These are phyloP conservation scores for Dicyrtomina minuta DNA, from an alignment of 2,888 invertebrate species.

Conservation along the genomic window DNA sequence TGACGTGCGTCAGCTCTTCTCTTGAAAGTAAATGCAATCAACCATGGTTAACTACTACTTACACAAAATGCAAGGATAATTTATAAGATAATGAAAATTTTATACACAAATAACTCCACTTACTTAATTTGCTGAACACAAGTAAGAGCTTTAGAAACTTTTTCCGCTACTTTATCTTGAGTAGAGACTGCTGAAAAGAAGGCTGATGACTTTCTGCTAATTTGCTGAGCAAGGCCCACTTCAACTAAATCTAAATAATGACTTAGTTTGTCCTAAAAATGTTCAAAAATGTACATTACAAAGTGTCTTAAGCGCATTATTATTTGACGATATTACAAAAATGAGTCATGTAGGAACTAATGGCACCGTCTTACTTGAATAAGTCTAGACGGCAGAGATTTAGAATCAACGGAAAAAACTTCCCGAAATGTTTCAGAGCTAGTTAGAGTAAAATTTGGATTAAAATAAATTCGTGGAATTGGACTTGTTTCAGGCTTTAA, in stretches of 20 bases:
- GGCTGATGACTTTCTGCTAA: constrained; percentile 91
- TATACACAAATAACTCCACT: constrained; percentile 16
- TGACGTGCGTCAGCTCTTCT: constrained; percentile 73
- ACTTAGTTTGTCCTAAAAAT: constrained; percentile 64
- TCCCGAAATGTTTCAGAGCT: constrained; percentile 77
- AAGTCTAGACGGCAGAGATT: constrained; percentile 52
- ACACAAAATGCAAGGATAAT: background rate
- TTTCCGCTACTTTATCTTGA: constrained; percentile 94
- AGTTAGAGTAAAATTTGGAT: constrained; percentile 74
- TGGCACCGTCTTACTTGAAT: constrained; percentile 42
- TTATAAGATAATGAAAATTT: background rate
- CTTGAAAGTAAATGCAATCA: constrained; percentile 54
- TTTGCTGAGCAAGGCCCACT: constrained; percentile 86
- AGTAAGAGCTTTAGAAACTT: constrained; percentile 79
- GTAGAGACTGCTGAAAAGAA: constrained; percentile 99
- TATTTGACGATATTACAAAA: background rate
- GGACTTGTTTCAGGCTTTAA: constrained; percentile 58
- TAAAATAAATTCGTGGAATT: constrained; percentile 83
- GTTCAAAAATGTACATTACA: constrained; percentile 18
- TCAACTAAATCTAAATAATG: constrained; percentile 94
- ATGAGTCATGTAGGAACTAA: too few relatives aligned
- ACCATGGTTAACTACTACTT: background rate
- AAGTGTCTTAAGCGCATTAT: background rate
- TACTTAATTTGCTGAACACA: constrained; percentile 64
- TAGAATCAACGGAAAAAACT: constrained; percentile 72